Evolutionary conservation across 1,140 invertebrate species (phyloP).

Genomic region (Papilio glaucus): DNA sequence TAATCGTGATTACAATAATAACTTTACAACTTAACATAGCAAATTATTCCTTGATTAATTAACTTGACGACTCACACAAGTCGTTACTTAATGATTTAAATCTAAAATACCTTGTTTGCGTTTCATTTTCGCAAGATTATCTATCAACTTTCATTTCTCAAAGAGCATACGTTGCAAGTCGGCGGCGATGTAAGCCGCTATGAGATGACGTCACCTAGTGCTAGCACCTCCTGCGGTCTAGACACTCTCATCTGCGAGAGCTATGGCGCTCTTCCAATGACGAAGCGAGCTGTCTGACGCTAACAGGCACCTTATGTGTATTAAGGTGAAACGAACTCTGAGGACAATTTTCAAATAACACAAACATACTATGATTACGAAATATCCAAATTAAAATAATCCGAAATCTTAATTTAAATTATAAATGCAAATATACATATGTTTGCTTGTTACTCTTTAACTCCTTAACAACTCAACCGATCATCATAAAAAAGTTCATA

Average conservation of each 20-base stretch:
- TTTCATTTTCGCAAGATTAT: not conserved
- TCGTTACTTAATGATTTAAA: no score
- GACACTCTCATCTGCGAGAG: slow-evolving; percentile 55
- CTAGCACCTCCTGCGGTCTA: slow-evolving; percentile 52
- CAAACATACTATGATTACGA: not conserved
- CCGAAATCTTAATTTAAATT: no score
- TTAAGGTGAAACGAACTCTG: not conserved
- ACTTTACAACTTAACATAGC: no score
- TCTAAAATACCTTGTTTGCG: not conserved
- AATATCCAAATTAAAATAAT: no score
- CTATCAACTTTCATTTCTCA: slow-evolving; percentile 3
- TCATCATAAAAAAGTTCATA: no score
- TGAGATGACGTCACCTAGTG: slow-evolving; percentile 62
- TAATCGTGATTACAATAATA: no score
- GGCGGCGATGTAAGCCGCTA: slow-evolving; percentile 37
- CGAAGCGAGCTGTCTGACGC: slow-evolving; percentile 41
- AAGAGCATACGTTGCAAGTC: slow-evolving; percentile 39
- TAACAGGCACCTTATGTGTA: slow-evolving; percentile 7
- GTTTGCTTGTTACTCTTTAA: no score
- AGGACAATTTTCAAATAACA: not conserved
- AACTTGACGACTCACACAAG: no score
- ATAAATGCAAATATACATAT: no score
- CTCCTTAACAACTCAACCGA: no score
- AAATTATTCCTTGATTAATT: no score
- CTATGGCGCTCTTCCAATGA: slow-evolving; percentile 50